phyloP scores from a whole-genome alignment of 2,888 invertebrate genomes.

The Trachelus stipa region DNA sequence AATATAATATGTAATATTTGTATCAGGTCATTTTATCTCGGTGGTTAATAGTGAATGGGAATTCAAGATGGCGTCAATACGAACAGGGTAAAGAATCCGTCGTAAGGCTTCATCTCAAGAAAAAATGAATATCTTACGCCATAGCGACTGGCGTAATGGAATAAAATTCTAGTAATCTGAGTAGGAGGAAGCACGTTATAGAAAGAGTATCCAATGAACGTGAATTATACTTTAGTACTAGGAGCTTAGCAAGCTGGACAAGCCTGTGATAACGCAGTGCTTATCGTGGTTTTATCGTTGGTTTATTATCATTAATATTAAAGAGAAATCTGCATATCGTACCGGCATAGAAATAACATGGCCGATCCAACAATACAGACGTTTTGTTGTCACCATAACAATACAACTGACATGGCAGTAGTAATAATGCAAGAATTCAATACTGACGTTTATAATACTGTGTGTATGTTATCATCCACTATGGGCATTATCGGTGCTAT shows the following conservation, averaged over 20 bases:
- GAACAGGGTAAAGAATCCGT: background rate
- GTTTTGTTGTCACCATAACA: constrained; percentile 81
- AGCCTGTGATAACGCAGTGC: constrained; percentile 1
- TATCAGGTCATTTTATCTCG: background rate
- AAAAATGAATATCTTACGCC: background rate
- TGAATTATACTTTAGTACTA: background rate
- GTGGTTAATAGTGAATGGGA: background rate
- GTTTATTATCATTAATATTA: constrained; percentile 3
- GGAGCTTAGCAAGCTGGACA: background rate
- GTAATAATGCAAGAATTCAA: constrained; percentile 80
- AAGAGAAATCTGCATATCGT: background rate
- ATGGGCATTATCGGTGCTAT: constrained; percentile 81
- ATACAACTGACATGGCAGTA: constrained; percentile 74
- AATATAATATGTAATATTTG: background rate
- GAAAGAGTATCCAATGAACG: background rate
- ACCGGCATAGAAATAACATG: constrained; percentile 66
- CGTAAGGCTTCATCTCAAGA: constrained; percentile 2
- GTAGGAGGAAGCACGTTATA: background rate
- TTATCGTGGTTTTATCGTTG: constrained; percentile 3
- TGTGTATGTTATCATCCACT: constrained; percentile 79
- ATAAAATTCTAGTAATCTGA: background rate
- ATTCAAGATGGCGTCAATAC: constrained; percentile 2
- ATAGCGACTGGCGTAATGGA: background rate
- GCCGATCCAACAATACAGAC: constrained; percentile 88
- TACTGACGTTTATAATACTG: constrained; percentile 78